Base-by-base conservation (phyloP, 2,888 invertebrate genomes). In the Oasisia sp. region DNA sequence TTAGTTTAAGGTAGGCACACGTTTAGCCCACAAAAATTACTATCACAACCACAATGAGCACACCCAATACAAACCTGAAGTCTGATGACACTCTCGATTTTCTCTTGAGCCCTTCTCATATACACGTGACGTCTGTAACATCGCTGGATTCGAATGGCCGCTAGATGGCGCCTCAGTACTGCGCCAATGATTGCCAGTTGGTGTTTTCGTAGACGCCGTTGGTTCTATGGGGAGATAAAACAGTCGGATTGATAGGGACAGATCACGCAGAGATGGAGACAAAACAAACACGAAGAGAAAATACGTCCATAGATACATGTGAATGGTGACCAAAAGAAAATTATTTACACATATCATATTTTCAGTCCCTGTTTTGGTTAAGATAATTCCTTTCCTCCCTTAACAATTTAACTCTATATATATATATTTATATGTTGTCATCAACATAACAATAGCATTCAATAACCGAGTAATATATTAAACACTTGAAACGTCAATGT, bases 81-180 rank as follows among this genome's bases (percentile, higher is more conserved):
- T 0, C 94, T 14, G 5, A 95, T 90, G 32, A 95, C 93, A 91
- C 93, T 93, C 90, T 94, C 92, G 0, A 95, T 90, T 74, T 94
- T 94, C 90, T 94, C 92, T 90, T 93, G 93, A 12, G 95, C 95
- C n/a, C 91, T 90, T 27, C 92, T 92, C 91, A 94, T 92, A 32
- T 94, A 89, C 19, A 91, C n/a, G 56, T 94, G 92, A 89, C 94
- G 94, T 45, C 95, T 93, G 93, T 94, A 95, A 91, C 93, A 93
- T 74, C 95, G 93, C 94, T 95, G 95, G 56, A 95, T 94, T 32
- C 91, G 91, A 19, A 95, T 93, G 32, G 94, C 95, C 44, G 94
- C 93, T 92, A 95, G 92, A 91, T 95, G 94, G 4, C 93, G 56
- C 38, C 89, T 27, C 74, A 74, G 3, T 8, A 74, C n/a, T 74